Percentiles rank a stretch among this genome's conserved stretches.
Evolutionary conservation across 2,797 vertebrate species (phyloP).

Genomic region (Amblyopsis hoosieri): DNA sequence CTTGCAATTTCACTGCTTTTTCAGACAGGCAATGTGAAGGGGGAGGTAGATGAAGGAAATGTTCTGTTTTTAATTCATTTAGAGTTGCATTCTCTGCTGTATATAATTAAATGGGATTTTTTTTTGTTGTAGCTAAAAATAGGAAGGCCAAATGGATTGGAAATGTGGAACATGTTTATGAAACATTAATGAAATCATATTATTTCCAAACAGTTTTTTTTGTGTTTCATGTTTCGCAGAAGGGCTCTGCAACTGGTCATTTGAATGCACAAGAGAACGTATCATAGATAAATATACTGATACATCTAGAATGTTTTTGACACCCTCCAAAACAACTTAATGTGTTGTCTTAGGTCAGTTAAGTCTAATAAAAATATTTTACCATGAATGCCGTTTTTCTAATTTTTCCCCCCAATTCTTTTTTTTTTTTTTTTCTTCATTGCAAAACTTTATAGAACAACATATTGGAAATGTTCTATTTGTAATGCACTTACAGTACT

Average conservation of each 20-base stretch:
- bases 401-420: neutral
- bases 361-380: constrained; percentile 65
- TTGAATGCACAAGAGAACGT: constrained; percentile 40
- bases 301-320: constrained; percentile 20
- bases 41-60: constrained; percentile 29
- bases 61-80: constrained; percentile 18
- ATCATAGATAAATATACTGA: constrained; percentile 31
- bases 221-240: constrained; percentile 39
- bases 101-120: constrained; percentile 14
- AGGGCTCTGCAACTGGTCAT: constrained; percentile 22
- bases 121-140: constrained; percentile 13
- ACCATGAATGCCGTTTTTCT: constrained; percentile 23
- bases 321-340: constrained; percentile 23
- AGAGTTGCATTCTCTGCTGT: constrained; percentile 30
- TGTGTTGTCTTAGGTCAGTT: constrained; percentile 58
- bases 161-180: constrained; percentile 26
- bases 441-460: neutral
- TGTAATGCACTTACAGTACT: neutral
- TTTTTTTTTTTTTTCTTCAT: neutral
- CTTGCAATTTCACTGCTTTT: constrained; percentile 27
- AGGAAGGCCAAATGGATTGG: constrained; percentile 52
- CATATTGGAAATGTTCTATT: neutral
- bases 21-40: constrained; percentile 53
- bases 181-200: constrained; percentile 23
- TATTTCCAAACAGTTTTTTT: constrained; percentile 13